Base-by-base conservation (phyloP, 2,797 vertebrate genomes). In the Tenualosa ilisha region DNA sequence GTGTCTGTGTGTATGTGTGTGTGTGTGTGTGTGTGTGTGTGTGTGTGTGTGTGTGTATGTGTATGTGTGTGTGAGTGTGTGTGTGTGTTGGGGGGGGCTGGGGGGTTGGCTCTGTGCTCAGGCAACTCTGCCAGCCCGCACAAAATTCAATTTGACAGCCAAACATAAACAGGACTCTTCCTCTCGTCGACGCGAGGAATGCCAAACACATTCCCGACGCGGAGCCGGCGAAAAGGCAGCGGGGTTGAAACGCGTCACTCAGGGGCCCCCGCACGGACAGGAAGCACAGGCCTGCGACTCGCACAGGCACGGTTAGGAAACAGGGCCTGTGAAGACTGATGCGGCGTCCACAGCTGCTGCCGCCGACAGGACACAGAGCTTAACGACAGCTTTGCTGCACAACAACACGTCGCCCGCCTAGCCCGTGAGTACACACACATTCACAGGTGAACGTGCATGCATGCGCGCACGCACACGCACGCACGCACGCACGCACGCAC, bases 121-220 rank as follows among this genome's bases (percentile, higher is more conserved):
- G 37, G 40, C 72, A 3, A 22, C 72, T 79, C 72, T 79, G 72
- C 72, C 72, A 79, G 72, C 72, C 72, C 72, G 43, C 72, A 37
- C 40, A 43, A 79, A 22, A 79, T 79, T 79, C 40, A 43, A 79
- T 79, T 43, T 79, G 72, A 79, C 72, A 79, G 72, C 72, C 72
- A 79, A 79, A 79, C 40, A 79, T 79, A 46, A 79, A 79, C 72
- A 79, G 72, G 72, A 43, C 72, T 79, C 72, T 79, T 79, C 72
- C 72, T 79, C 72, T 79, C 40, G 40, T 22, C 72, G 15, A 15
- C 40, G 40, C 13, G 20, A 79, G 72, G 72, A 79, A 79, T 79
- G 72, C 54, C 65, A 79, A 49, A 83, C 83, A 65, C 24, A 37
- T 83, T 40, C 53, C 37, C 20, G 9, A 79, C 37, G 37, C 17